Conservation (phyloP, 2,797 vertebrate genomes). For the Hyperoplus immaculatus region DNA sequence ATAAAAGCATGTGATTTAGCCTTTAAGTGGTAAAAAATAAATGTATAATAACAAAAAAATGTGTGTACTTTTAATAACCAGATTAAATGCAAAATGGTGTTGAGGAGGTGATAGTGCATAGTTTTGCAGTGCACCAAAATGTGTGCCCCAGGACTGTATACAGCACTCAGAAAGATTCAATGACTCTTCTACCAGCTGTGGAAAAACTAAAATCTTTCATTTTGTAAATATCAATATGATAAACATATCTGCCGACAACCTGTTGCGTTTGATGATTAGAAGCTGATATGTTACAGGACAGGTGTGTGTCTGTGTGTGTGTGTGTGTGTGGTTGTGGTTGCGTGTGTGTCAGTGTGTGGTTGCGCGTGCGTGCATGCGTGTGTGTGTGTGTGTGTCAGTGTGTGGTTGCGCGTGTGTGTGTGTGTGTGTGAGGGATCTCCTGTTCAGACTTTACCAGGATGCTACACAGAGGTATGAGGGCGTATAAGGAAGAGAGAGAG, state of each 20-base stretch:
- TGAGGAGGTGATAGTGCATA: slow-evolving; percentile 84
- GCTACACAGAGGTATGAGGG: slow-evolving; percentile 61
- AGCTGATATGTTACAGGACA: slow-evolving; percentile 82
- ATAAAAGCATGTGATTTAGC: slow-evolving; percentile 51
- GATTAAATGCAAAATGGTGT: slow-evolving; percentile 62
- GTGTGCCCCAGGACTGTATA: slow-evolving; percentile 77
- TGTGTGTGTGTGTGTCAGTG: too few relatives aligned
- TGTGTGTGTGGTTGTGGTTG: slow-evolving; percentile 3
- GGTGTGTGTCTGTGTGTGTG: slow-evolving; percentile 35
- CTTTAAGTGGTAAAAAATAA: slow-evolving; percentile 53
- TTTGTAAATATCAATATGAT: slow-evolving; percentile 88
- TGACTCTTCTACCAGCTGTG: slow-evolving; percentile 77
- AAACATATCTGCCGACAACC: slow-evolving; percentile 84
- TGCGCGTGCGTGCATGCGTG: slow-evolving; percentile 20
- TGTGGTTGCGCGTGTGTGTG: not conserved
- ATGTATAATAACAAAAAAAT: slow-evolving; percentile 19
- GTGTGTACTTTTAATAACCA: slow-evolving; percentile 61
- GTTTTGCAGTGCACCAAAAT: slow-evolving; percentile 80
- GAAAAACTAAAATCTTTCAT: slow-evolving; percentile 77
- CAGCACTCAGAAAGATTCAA: slow-evolving; percentile 77
- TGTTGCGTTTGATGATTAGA: slow-evolving; percentile 67
- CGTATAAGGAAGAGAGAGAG: slow-evolving; percentile 35
- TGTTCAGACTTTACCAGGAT: slow-evolving; percentile 61
- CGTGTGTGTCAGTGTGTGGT: slow-evolving; percentile 27
- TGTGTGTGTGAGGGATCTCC: slow-evolving; percentile 46